These are phyloP conservation scores for Rhinoraja longicauda DNA, from an alignment of 2,797 vertebrate species.

Conservation along the genomic window DNA sequence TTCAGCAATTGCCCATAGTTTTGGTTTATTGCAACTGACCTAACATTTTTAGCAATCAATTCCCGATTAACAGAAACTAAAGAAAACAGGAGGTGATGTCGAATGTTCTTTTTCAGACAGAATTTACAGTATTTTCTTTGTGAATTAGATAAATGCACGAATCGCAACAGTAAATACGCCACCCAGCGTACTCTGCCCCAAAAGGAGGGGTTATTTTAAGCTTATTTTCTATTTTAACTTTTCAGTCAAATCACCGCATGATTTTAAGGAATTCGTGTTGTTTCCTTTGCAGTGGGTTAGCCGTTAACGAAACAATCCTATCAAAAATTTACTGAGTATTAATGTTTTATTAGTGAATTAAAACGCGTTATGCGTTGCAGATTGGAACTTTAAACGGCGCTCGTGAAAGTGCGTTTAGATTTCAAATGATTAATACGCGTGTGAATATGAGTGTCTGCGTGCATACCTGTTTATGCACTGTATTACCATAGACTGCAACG, in stretches of 20 bases:
- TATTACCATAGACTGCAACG: too few relatives aligned
- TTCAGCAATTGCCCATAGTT: slow-evolving; percentile 14
- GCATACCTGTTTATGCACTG: too few relatives aligned
- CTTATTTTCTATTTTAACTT: neutral
- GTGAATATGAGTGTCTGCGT: neutral
- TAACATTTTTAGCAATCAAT: slow-evolving; percentile 15
- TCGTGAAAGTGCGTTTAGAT: neutral
- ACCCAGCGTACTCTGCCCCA: neutral
- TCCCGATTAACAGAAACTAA: neutral
- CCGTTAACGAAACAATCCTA: neutral
- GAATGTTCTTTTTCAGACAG: too few relatives aligned
- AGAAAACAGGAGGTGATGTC: neutral
- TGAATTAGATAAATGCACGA: neutral
- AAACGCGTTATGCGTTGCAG: too few relatives aligned
- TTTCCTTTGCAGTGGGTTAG: neutral
- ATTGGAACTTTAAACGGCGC: neutral
- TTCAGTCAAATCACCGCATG: too few relatives aligned
- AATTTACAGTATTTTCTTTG: neutral
- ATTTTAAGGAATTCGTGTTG: neutral
- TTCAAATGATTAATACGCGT: neutral
- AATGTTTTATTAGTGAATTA: neutral
- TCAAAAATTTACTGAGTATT: neutral
- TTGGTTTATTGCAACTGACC: slow-evolving; percentile 19
- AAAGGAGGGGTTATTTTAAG: neutral
- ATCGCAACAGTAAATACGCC: too few relatives aligned